These are phyloP conservation scores for Mastomys natalensis DNA, from an alignment of 2,113 vertebrate genomes.

Conservation along the genomic window DNA sequence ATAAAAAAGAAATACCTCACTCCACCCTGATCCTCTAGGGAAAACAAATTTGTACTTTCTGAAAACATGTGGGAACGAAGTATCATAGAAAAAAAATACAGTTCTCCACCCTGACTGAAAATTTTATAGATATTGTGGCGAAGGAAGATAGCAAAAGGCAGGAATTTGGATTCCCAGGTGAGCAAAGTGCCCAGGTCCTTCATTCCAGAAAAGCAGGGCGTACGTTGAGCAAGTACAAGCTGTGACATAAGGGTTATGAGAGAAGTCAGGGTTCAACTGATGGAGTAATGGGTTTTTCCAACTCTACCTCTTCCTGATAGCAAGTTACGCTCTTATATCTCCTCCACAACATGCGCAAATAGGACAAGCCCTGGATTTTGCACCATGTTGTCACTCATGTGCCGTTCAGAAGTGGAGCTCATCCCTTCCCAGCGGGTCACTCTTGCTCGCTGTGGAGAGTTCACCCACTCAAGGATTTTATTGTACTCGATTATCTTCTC, in stretches of 20 bases:
- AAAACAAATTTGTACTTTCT: slow-evolving; percentile 62
- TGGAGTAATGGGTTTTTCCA: slow-evolving; percentile 11
- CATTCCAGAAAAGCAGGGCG: slow-evolving; percentile 29
- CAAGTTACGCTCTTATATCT: slow-evolving; percentile 86
- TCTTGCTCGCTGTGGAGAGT: slow-evolving; percentile 96
- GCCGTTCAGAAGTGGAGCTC: slow-evolving; percentile 98
- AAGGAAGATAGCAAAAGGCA: slow-evolving; percentile 66
- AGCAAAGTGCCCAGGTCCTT: slow-evolving; percentile 29
- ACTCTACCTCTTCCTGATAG: slow-evolving; percentile 54
- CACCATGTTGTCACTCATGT: slow-evolving; percentile 99
- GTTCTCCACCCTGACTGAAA: slow-evolving; percentile 35
- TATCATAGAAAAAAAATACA: not conserved
- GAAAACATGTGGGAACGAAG: slow-evolving; percentile 68
- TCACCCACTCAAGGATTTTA: slow-evolving; percentile 99
- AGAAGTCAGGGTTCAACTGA: slow-evolving; percentile 49
- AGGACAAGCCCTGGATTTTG: slow-evolving; percentile 96
- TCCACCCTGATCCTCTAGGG: slow-evolving; percentile 2
- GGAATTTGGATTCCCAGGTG: slow-evolving; percentile 54
- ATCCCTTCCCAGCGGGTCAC: slow-evolving; percentile 98
- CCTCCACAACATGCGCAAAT: slow-evolving; percentile 97
- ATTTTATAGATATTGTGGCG: slow-evolving; percentile 57
- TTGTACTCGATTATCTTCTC: slow-evolving; percentile 97
- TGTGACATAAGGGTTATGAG: not conserved
- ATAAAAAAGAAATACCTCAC: slow-evolving; percentile 28
- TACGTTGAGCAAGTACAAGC: not conserved